Evolutionary conservation across 2,113 vertebrate species (phyloP).

Genomic region (Ameiurus melas): DNA sequence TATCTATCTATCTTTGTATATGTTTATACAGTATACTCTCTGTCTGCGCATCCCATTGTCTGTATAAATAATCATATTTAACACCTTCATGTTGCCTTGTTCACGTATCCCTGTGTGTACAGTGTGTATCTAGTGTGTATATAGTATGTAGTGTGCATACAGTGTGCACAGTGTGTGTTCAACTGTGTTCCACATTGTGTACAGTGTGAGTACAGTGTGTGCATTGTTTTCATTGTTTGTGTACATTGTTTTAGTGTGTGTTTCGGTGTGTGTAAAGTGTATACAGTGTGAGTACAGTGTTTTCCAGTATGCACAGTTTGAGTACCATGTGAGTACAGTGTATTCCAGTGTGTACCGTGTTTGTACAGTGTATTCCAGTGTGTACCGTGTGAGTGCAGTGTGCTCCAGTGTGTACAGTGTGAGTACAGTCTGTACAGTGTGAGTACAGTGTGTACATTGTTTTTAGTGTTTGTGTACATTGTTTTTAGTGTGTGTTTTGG

Average conservation of each 20-base stretch:
- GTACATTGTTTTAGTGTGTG: no score
- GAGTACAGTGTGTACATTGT: not conserved
- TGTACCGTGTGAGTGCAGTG: not conserved
- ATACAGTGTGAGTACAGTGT: not conserved
- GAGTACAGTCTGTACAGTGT: not conserved
- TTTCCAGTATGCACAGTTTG: not conserved
- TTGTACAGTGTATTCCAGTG: not conserved
- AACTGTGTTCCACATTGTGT: not conserved
- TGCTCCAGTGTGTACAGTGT: not conserved
- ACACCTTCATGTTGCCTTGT: not conserved
- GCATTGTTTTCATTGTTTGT: no score
- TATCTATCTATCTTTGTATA: not conserved
- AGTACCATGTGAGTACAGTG: not conserved
- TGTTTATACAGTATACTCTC: not conserved
- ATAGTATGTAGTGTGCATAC: not conserved
- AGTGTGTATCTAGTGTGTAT: not conserved
- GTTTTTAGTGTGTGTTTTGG: no score
- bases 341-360: not conserved
- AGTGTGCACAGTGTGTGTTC: no score
- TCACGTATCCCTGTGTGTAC: not conserved
- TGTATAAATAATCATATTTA: not conserved
- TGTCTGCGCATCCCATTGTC: not conserved
- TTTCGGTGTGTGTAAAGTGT: not conserved
- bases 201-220: not conserved
- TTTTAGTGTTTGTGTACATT: no score